phyloP scores from a whole-genome alignment of 2,113 vertebrate genomes.

The Cichladusa arquata region DNA sequence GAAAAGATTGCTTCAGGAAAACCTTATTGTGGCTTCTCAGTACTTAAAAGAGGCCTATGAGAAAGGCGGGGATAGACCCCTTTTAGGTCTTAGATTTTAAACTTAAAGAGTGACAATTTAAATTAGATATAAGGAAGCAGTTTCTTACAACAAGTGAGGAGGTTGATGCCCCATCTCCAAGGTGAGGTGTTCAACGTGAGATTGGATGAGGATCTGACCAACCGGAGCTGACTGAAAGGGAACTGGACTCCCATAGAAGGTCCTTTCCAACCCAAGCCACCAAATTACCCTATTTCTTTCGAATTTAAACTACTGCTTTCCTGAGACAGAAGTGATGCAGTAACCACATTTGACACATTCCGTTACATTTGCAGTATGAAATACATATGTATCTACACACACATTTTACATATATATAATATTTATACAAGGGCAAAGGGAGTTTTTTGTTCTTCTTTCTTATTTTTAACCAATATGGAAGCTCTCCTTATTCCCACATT shows the following conservation, averaged over 20 bases:
- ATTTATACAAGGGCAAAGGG: neutral
- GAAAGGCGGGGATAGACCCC: neutral
- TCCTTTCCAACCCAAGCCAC: neutral
- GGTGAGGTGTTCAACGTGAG: neutral
- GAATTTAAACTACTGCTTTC: neutral
- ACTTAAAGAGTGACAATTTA: neutral
- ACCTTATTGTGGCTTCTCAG: neutral
- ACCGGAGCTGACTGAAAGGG: neutral
- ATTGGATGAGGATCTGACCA: neutral
- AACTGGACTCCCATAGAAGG: neutral
- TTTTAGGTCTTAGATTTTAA: neutral
- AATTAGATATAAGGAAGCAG: neutral
- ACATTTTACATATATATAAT: neutral
- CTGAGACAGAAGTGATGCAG: neutral
- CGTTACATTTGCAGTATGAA: neutral
- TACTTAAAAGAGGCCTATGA: neutral
- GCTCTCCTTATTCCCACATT: neutral
- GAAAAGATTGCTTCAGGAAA: neutral
- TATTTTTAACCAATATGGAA: neutral
- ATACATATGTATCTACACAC: neutral
- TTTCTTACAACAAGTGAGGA: neutral
- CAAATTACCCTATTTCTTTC: neutral
- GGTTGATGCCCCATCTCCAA: rapidly evolving
- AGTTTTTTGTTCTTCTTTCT: neutral
- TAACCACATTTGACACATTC: neutral